Base-by-base conservation (phyloP, 2,797 vertebrate species). In the Phalloptychus januarius region DNA sequence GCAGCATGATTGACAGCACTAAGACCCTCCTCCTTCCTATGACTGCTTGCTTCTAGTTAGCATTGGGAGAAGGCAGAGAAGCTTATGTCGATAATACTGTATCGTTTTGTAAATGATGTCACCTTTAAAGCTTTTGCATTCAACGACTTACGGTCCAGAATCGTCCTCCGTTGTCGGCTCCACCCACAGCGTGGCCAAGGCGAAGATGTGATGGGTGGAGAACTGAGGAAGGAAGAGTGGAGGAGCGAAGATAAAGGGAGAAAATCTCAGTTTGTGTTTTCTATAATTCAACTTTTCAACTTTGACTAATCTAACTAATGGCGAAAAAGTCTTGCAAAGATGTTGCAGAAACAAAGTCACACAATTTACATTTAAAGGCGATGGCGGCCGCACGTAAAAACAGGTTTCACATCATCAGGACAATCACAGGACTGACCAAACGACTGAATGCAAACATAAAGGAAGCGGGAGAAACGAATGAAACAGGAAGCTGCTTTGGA, bases 181-280 rank as follows among this genome's bases (percentile, higher is more conserved):
- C 83, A 96, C 97, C 98, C 98, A 99, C 42, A 99, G 91, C 0
- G 98, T 99, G 75, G 96, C 95, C 92, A 99, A 87, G 4, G 97
- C 96, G 86, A 99, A 99, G 86, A 99, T 96, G 71, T 99, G 98
- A 87, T 99, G 98, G 0, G 97, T 99, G 89, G 98, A 99, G 89
- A 99, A 99, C 98, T 99, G 93, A 23, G 65, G 78, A 15, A 75
- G 23, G n/a, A 28, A 36, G 46, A 33, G 40, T 15, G 33, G 33
- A 50, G 18, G 10, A 70, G 75, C 12, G 12, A 11, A 15, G 7
- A 74, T 7, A 4, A n/a, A 44, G 10, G 3, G 2, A 56, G 18
- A 23, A 50, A 38, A 16, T 28, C 33, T 36, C 61, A 4, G 20
- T 10, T 38, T 31, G 33, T 54, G 1, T 7, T 42, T 44, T 42